Percentiles rank a stretch among this genome's conserved stretches.
Evolutionary conservation across 2,797 vertebrate genomes (phyloP).

Genomic region (Anomalospiza imberbis): DNA sequence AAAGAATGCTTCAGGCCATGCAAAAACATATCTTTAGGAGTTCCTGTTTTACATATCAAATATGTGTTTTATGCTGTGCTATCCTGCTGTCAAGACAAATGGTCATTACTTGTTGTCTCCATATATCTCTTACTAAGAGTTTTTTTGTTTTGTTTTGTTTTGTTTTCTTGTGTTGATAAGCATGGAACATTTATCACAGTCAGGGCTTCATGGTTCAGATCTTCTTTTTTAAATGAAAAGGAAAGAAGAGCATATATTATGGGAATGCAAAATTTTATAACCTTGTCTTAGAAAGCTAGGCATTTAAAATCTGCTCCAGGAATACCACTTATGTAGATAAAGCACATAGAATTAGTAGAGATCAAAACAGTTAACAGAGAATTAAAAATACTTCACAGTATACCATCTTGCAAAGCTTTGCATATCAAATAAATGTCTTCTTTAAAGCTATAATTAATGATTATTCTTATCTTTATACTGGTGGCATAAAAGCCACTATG

Average conservation of each 20-base stretch:
- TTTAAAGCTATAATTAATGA: conserved; percentile 5
- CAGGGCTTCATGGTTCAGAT: background rate
- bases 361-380: conserved; percentile 1
- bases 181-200: background rate
- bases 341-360: background rate
- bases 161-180: background rate
- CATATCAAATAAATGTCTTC: background rate
- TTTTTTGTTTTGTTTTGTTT: background rate
- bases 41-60: conserved; percentile 26
- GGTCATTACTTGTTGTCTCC: background rate
- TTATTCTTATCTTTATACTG: background rate
- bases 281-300: background rate
- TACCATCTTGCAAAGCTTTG: background rate
- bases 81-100: background rate
- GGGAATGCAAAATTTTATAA: background rate
- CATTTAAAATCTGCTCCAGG: background rate
- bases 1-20: background rate
- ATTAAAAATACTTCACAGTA: conserved; percentile 30
- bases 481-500: background rate
- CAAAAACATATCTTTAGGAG: background rate
- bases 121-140: background rate
- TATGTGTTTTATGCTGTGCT: background rate
- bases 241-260: background rate
- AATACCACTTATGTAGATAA: background rate
- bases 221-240: background rate